Conservation (phyloP, 1,140 invertebrate genomes). For the Anthonomus grandis region DNA sequence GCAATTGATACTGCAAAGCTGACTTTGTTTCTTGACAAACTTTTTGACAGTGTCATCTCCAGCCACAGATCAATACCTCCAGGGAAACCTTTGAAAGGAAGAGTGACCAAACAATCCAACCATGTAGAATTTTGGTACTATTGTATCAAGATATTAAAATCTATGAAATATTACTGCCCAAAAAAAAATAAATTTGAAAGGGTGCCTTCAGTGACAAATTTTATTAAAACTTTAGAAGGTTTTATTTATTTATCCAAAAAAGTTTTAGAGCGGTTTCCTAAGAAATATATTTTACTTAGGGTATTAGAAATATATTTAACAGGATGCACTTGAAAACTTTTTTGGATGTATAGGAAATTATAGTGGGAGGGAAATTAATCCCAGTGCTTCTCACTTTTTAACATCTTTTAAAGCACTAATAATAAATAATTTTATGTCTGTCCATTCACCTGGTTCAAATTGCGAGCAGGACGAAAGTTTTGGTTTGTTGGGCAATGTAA, state of each 20-base stretch:
- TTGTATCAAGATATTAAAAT: conserved; percentile 26
- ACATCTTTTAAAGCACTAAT: conserved; percentile 11
- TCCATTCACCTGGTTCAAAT: conserved; percentile 10
- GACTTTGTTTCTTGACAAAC: conserved; percentile 36
- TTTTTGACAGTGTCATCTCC: conserved; percentile 41
- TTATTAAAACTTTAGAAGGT: conserved; percentile 36
- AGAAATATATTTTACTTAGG: conserved; percentile 12
- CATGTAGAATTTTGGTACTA: conserved; percentile 37
- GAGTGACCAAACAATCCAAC: conserved; percentile 30
- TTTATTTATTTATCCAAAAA: conserved; percentile 26
- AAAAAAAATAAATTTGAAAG: conserved; percentile 21
- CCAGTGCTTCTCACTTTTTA: conserved; percentile 3
- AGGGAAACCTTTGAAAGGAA: conserved; percentile 36
- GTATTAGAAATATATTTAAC: conserved; percentile 36
- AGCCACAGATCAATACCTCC: conserved; percentile 17
- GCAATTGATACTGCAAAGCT: conserved; percentile 37
- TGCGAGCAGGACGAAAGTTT: background rate
- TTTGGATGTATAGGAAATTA: conserved; percentile 36
- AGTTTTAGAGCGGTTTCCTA: background rate
- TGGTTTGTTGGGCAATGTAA: conserved; percentile 9
- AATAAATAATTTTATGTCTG: conserved; percentile 13
- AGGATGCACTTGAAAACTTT: conserved; percentile 41
- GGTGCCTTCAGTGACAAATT: conserved; percentile 39
- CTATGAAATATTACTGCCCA: conserved; percentile 35
- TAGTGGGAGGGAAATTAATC: conserved; percentile 4